Evolutionary conservation across 2,797 vertebrate species (phyloP).

Genomic region (Macropus fuliginosus): DNA sequence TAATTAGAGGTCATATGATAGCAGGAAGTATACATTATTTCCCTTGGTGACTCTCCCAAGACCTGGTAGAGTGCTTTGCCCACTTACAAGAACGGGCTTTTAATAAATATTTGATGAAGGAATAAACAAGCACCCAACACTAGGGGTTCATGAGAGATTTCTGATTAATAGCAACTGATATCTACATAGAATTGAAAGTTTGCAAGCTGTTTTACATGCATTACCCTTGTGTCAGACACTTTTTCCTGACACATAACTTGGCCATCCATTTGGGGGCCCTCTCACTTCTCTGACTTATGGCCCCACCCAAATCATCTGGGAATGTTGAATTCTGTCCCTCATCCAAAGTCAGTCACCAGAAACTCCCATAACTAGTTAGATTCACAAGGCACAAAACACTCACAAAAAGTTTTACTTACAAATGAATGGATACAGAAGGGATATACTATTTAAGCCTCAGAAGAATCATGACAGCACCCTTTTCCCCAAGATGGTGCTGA

Average conservation of each 20-base stretch:
- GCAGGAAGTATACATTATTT: neutral
- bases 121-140: neutral
- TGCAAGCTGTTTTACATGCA: neutral
- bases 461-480: neutral
- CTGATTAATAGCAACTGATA: neutral
- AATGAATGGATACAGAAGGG: neutral
- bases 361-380: neutral
- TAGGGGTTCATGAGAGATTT: neutral
- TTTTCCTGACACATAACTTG: neutral
- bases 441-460: neutral
- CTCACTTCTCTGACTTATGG: neutral
- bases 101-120: neutral
- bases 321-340: neutral
- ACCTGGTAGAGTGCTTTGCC: neutral
- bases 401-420: neutral
- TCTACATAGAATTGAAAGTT: neutral
- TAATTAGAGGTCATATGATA: neutral
- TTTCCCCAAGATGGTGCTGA: neutral
- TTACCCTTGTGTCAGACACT: neutral
- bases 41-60: neutral
- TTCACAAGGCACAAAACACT: neutral
- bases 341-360: neutral
- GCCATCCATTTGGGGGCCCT: neutral
- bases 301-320: neutral
- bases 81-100: neutral